These are phyloP conservation scores for Chanos chanos DNA, from an alignment of 2,797 vertebrate species.

Conservation along the genomic window DNA sequence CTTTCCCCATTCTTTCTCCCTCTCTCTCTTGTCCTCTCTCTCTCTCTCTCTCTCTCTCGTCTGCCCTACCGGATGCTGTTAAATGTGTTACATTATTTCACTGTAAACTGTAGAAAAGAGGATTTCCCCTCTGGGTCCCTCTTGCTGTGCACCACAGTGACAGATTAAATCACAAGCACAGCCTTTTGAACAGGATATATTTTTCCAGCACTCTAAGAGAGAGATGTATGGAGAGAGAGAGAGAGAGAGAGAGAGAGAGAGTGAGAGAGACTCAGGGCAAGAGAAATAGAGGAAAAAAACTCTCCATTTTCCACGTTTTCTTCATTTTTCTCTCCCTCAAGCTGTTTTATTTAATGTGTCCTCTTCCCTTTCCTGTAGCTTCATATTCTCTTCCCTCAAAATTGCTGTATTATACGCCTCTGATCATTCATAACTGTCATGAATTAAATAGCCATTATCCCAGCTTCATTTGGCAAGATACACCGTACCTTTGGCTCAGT, in stretches of 20 bases:
- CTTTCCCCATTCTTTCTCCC: not conserved
- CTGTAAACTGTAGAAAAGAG: constrained; percentile 42
- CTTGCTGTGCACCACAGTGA: constrained; percentile 43
- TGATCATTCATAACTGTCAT: constrained; percentile 59
- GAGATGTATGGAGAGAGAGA: constrained; percentile 29
- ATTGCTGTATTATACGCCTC: constrained; percentile 68
- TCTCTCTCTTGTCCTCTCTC: not conserved
- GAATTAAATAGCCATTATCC: constrained; percentile 62
- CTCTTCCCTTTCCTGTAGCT: constrained; percentile 51
- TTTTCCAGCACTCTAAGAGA: too few species aligned
- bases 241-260: constrained; percentile 36
- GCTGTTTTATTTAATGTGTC: constrained; percentile 49
- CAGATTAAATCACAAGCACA: constrained; percentile 60
- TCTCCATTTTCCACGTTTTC: constrained; percentile 63
- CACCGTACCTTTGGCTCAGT: constrained; percentile 25
- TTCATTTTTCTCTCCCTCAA: constrained; percentile 47
- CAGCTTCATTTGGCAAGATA: constrained; percentile 43
- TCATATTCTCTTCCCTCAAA: constrained; percentile 54
- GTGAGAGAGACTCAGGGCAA: constrained; percentile 29
- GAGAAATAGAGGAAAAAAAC: too few species aligned
- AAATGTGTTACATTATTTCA: constrained; percentile 56
- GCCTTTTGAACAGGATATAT: too few species aligned
- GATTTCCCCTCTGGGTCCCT: constrained; percentile 38
- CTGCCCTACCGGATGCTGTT: constrained; percentile 19
- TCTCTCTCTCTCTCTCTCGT: not conserved